phyloP scores from a whole-genome alignment of 2,797 vertebrate genomes.

The Furcifer pardalis region DNA sequence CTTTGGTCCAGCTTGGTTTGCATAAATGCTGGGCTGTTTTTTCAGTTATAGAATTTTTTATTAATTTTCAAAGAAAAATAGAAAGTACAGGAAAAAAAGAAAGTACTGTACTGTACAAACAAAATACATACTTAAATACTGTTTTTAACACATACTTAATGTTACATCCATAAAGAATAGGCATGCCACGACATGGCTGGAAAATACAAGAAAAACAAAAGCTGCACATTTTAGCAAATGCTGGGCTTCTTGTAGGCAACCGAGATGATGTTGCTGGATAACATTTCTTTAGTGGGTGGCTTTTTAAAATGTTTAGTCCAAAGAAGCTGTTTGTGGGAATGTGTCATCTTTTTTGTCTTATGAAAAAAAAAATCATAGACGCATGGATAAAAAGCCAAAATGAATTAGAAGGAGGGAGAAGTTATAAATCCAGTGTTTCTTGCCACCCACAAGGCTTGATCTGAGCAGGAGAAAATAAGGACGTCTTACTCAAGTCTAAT shows the following conservation, averaged over 20 bases:
- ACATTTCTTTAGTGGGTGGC: neutral
- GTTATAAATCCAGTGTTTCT: neutral
- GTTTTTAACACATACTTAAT: constrained; percentile 56
- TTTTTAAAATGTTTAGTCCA: constrained; percentile 25
- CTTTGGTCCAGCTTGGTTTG: constrained; percentile 44
- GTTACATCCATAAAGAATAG: constrained; percentile 58
- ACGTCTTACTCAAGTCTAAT: neutral
- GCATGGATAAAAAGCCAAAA: constrained; percentile 31
- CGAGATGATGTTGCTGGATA: constrained; percentile 34
- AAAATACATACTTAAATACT: too few species aligned
- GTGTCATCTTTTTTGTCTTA: constrained; percentile 21
- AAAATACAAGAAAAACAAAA: neutral
- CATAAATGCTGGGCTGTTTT: constrained; percentile 56
- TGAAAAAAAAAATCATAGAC: constrained; percentile 22
- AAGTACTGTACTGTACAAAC: too few species aligned
- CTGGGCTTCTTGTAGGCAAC: constrained; percentile 12
- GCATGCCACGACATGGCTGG: constrained; percentile 24
- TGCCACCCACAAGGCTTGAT: accelerated
- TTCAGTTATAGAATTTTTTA: too few species aligned
- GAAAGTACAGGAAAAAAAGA: too few species aligned
- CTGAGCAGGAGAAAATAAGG: constrained; percentile 5
- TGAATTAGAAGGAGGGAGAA: neutral
- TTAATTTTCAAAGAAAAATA: too few species aligned
- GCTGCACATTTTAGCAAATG: constrained; percentile 19
- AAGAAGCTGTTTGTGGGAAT: constrained; percentile 41